Percentiles rank a stretch among this genome's conserved stretches.
Conservation (phyloP, 2,888 invertebrate genomes). For the Thysanoteuthis rhombus region DNA sequence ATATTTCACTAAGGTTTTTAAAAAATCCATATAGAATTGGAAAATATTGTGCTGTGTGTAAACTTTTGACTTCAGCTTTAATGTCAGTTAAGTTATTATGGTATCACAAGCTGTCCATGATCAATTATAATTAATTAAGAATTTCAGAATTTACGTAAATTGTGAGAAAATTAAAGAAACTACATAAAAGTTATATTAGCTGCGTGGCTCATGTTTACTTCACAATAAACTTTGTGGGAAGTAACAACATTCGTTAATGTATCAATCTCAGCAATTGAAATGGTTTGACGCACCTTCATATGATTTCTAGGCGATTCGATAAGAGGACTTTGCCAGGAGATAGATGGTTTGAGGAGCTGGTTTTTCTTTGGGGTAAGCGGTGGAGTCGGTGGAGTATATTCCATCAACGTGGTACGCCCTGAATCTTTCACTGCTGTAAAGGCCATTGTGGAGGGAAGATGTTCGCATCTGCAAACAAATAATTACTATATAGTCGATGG, state of each 20-base stretch:
- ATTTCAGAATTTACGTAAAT: no score
- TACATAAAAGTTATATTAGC: no score
- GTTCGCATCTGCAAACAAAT: slow-evolving; percentile 12
- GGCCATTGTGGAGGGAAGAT: background rate
- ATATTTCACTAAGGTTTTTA: no score
- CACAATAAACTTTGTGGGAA: no score
- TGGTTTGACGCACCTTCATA: background rate
- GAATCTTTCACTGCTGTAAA: background rate
- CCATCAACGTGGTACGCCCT: background rate
- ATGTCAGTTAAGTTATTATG: no score
- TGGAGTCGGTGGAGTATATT: slow-evolving; percentile 15
- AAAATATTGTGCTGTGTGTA: no score
- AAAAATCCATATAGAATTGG: no score
- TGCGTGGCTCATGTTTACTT: no score
- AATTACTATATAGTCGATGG: background rate
- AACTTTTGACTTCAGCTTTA: no score
- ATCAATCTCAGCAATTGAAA: background rate
- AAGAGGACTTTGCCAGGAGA: background rate
- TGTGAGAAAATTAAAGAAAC: no score
- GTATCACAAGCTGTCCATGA: no score
- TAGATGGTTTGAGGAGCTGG: background rate
- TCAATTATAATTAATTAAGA: no score
- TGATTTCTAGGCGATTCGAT: background rate
- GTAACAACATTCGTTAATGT: background rate
- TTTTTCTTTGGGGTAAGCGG: slow-evolving; percentile 19